A percentile compares a stretch with the other conserved stretches of the same genome.
These are phyloP conservation scores for Danaus melanippus DNA, from an alignment of 1,140 invertebrate genomes.

Conservation along the genomic window DNA sequence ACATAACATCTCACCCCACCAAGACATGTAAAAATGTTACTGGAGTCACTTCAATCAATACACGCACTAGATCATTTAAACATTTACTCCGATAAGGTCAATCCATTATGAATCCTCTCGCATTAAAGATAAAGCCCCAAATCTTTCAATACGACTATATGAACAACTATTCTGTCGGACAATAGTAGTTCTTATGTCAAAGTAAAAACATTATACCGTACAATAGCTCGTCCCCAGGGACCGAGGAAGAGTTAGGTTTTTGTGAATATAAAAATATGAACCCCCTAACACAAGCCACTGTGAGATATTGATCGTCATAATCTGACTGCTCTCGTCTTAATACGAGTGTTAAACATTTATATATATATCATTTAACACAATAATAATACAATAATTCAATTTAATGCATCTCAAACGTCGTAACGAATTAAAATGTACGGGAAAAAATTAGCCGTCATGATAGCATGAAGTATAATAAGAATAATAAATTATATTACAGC, in stretches of 20 bases:
- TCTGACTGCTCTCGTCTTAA: constrained; percentile 56
- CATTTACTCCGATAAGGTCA: constrained; percentile 41
- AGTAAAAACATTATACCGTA: constrained; percentile 30
- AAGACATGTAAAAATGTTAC: constrained; percentile 68
- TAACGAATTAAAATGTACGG: too few species aligned
- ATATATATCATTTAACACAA: too few species aligned
- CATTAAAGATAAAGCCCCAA: constrained; percentile 17
- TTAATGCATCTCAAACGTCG: too few species aligned
- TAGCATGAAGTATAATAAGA: too few species aligned
- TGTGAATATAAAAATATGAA: constrained; percentile 70
- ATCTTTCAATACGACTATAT: constrained; percentile 45
- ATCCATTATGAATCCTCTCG: constrained; percentile 30
- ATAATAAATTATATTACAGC: too few species aligned
- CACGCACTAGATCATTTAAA: constrained; percentile 66
- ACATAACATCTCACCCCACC: constrained; percentile 35
- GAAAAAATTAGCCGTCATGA: too few species aligned
- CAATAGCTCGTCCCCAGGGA: constrained; percentile 30
- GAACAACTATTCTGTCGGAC: constrained; percentile 48
- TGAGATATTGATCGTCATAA: constrained; percentile 67
- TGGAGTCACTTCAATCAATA: constrained; percentile 69
- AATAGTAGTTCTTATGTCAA: constrained; percentile 45
- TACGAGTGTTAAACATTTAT: constrained; percentile 32
- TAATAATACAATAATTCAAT: too few species aligned
- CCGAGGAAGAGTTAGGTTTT: constrained; percentile 61
- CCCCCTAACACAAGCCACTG: constrained; percentile 68